Base-by-base conservation (phyloP, 2,888 invertebrate genomes). In the Eledone cirrhosa region DNA sequence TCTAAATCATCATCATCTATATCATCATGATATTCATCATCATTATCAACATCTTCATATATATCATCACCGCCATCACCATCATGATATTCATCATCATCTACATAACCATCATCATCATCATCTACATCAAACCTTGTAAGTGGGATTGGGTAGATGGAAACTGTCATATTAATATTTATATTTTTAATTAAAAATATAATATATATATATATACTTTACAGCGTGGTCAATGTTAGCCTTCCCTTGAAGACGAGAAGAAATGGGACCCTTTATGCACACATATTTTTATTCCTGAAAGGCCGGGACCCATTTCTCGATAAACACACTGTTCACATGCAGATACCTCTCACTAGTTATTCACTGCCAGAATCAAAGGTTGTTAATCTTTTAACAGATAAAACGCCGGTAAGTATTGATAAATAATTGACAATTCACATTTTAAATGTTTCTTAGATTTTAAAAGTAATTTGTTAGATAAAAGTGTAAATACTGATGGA, bases 211-310 rank as follows among this genome's bases (percentile, higher is more conserved):
- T 78, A 27, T 75, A 77, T 29, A n/a, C 31, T 78, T 83, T 83
- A n/a, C 84, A 96, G 96, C 86, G 92, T 93, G 77, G 88, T 96
- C 41, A 92, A 92, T 78, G 90, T 97, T 78, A 92, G 93, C 82
- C 92, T 97, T 82, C 95, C 97, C 5, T 90, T 91, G 31, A 93
- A 93, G 89, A 95, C 95, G 0, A 92, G 95, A 22, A 93, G 94
- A 80, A 98, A 98, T 92, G 98, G 97, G 0, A 95, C 95, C 11
- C 89, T 98, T 74, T 95, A 92, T 88, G 93, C 97, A 88, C 95
- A 96, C 90, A 93, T 95, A 2, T 92, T 94, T 76, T 88, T 95
- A 53, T 93, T 94, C 27, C 93, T 92, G 7, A 80, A 79, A 47
- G 86, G 87, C 3, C 80, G 85, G 7, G 81, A 86, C 74, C 85